Evolutionary conservation across 2,888 invertebrate genomes (phyloP).

Genomic region (Mythimna ferrago): DNA sequence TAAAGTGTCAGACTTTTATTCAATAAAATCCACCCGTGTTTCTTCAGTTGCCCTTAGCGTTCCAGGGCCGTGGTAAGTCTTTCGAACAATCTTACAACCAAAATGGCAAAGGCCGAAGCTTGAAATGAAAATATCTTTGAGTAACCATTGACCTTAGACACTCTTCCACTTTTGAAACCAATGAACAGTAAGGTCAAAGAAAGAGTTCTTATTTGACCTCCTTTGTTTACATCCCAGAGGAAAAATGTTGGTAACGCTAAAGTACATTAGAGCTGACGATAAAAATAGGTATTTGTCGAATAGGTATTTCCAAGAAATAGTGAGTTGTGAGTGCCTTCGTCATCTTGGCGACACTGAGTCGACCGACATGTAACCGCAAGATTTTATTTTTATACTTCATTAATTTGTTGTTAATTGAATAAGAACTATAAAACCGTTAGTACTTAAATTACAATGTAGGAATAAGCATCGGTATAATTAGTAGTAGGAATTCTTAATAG

Average conservation of each 20-base stretch:
- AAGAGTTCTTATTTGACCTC: background rate
- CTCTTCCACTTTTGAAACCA: background rate
- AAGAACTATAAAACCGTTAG: background rate
- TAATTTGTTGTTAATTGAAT: constrained; percentile 7
- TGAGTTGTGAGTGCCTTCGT: constrained; percentile 31
- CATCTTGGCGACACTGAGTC: constrained; percentile 37
- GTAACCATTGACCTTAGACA: background rate
- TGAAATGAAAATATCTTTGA: background rate
- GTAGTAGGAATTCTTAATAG: background rate
- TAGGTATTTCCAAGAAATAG: constrained; percentile 45
- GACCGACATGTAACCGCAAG: constrained; percentile 39
- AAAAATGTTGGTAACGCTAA: constrained; percentile 22
- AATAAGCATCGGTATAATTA: background rate
- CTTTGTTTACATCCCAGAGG: constrained; percentile 20
- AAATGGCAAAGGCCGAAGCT: background rate
- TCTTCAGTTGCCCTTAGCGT: too few relatives aligned
- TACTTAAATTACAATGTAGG: background rate
- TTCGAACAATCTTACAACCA: too few relatives aligned
- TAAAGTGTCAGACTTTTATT: too few relatives aligned
- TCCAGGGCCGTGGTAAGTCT: too few relatives aligned
- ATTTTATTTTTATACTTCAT: constrained; percentile 33
- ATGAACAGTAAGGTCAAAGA: background rate
- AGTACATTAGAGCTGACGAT: constrained; percentile 5
- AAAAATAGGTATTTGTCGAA: constrained; percentile 39
- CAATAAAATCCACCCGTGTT: too few relatives aligned